phyloP scores from a whole-genome alignment of 2,113 vertebrate genomes.

The Lasiurus borealis region DNA sequence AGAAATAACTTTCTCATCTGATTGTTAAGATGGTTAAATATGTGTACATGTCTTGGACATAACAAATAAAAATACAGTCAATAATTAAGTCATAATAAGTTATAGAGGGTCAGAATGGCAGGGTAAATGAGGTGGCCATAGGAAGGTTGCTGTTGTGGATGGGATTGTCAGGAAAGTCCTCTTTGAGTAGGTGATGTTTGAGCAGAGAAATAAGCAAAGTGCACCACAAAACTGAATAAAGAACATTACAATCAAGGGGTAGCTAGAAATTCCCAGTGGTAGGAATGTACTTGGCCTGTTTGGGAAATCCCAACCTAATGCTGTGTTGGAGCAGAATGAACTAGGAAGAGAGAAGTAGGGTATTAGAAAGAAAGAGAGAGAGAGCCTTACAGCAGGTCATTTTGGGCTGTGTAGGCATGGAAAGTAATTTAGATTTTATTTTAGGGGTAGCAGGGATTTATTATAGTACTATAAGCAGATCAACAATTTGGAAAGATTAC shows the following conservation, averaged over 20 bases:
- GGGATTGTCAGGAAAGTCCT: neutral
- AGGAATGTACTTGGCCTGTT: neutral
- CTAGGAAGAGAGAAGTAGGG: neutral
- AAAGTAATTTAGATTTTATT: neutral
- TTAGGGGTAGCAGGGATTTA: neutral
- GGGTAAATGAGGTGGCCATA: neutral
- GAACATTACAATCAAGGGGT: neutral
- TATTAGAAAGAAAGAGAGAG: neutral
- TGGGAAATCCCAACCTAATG: neutral
- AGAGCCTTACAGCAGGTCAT: neutral
- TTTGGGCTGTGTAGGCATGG: neutral
- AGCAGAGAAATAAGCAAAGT: neutral
- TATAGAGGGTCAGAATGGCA: neutral
- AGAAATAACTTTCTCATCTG: neutral
- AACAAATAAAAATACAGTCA: neutral
- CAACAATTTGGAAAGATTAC: slow-evolving; percentile 17
- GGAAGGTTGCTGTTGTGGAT: neutral
- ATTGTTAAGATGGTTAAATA: neutral
- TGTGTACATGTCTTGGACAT: neutral
- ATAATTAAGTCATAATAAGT: neutral
- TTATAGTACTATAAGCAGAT: neutral
- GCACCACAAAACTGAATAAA: neutral
- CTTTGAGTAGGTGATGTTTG: neutral
- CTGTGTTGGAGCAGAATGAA: neutral
- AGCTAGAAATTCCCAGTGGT: neutral